Evolutionary conservation across 2,113 vertebrate genomes (phyloP).

Genomic region (Mionectes macconnelli): DNA sequence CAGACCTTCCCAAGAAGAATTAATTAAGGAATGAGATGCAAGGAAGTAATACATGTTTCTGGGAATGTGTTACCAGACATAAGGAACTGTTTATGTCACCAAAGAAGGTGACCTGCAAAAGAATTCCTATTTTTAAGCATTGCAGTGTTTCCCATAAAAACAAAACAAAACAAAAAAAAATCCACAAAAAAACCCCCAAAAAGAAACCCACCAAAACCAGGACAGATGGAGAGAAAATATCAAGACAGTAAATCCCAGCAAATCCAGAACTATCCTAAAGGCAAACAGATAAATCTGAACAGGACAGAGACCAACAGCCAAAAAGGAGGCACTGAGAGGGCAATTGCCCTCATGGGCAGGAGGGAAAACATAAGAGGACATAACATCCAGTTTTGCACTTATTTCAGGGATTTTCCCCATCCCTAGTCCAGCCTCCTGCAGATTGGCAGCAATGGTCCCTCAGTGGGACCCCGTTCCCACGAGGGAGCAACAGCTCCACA

Average conservation of each 20-base stretch:
- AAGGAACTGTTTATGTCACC: background rate
- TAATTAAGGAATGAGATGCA: background rate
- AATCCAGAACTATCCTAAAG: background rate
- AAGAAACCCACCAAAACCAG: too few relatives aligned
- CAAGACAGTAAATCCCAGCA: background rate
- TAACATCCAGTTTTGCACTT: background rate
- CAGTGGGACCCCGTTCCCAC: fast-evolving
- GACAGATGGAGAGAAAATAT: background rate
- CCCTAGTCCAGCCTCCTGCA: background rate
- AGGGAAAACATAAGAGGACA: background rate
- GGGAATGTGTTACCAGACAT: background rate
- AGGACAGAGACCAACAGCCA: background rate
- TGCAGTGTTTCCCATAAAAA: background rate
- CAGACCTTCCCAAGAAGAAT: background rate
- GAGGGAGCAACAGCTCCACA: background rate
- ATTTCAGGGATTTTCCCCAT: background rate
- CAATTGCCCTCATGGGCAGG: background rate
- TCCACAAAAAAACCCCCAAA: too few relatives aligned
- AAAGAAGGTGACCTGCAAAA: background rate
- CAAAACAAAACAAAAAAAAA: too few relatives aligned
- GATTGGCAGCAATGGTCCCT: background rate
- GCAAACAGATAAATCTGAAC: background rate
- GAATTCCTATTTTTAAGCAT: background rate
- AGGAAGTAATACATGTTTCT: background rate
- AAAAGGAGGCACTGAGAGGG: background rate